These are phyloP conservation scores for Plagodis pulveraria DNA, from an alignment of 2,888 invertebrate species.

Conservation along the genomic window DNA sequence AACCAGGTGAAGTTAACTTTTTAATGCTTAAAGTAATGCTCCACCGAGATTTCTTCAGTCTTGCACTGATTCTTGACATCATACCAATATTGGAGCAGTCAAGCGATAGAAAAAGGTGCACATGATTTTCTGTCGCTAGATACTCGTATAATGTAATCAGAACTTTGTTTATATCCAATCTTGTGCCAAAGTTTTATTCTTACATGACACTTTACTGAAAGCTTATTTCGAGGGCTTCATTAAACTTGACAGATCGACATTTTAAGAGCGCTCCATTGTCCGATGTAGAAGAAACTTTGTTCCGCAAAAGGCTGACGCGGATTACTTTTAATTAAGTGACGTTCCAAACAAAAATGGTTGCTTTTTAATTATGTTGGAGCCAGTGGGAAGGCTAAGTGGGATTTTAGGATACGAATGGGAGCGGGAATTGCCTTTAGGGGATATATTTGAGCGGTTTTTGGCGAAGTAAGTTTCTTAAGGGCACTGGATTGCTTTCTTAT, in stretches of 20 bases:
- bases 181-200: slow-evolving; percentile 9
- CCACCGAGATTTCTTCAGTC: no score
- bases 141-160: not conserved
- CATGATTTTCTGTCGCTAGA: no score
- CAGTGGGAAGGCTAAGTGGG: slow-evolving; percentile 50
- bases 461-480: slow-evolving; percentile 14
- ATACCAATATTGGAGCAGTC: no score
- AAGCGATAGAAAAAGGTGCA: no score
- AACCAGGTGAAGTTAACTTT: no score
- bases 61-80: no score
- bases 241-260: slow-evolving; percentile 54
- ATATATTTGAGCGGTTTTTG: slow-evolving; percentile 36
- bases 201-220: slow-evolving; percentile 7
- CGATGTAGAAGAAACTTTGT: slow-evolving; percentile 49
- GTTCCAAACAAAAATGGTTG: slow-evolving; percentile 55
- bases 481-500: slow-evolving; percentile 11
- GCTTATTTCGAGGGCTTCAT: slow-evolving; percentile 41
- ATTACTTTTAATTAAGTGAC: slow-evolving; percentile 57
- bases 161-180: not conserved
- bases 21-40: no score
- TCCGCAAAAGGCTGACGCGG: slow-evolving; percentile 39
- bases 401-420: slow-evolving; percentile 43
- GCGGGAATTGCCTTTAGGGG: slow-evolving; percentile 47
- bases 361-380: slow-evolving; percentile 59
- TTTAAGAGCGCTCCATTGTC: slow-evolving; percentile 41